These are phyloP conservation scores for Heptranchias perlo DNA, from an alignment of 2,113 vertebrate genomes.

Conservation along the genomic window DNA sequence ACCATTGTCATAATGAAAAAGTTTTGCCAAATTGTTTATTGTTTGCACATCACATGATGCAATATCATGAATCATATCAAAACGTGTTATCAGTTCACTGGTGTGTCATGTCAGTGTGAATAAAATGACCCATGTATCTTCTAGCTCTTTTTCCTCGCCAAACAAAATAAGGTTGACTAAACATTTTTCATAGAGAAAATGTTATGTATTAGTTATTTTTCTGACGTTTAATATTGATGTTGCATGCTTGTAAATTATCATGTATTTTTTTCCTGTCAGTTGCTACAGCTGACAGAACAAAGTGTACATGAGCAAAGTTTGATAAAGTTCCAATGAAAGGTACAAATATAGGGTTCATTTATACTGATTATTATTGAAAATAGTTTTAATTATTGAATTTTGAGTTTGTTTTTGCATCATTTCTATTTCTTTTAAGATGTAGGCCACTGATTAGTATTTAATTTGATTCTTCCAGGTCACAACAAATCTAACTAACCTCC, in stretches of 20 bases:
- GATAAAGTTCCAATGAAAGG: background rate
- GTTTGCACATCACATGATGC: background rate
- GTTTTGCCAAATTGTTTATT: background rate
- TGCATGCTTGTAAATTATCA: background rate
- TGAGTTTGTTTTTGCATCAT: background rate
- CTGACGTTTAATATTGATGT: background rate
- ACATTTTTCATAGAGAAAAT: background rate
- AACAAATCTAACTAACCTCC: slow-evolving; percentile 6
- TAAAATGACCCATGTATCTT: background rate
- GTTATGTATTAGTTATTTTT: background rate
- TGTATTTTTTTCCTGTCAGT: background rate
- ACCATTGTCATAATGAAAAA: background rate
- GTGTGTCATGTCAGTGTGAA: background rate
- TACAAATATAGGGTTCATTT: background rate
- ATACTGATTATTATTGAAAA: background rate
- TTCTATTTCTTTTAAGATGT: slow-evolving; percentile 18
- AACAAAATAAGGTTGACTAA: background rate
- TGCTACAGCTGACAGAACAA: background rate
- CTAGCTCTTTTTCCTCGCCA: background rate
- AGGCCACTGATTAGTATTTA: background rate
- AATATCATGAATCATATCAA: background rate
- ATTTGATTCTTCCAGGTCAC: slow-evolving; percentile 16
- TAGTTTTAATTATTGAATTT: background rate
- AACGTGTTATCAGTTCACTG: background rate
- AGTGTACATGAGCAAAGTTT: background rate